Evolutionary conservation across 2,113 vertebrate genomes (phyloP), one percentile per base, ranked within the genome.

Genomic region (Heterochromis multidens): DNA sequence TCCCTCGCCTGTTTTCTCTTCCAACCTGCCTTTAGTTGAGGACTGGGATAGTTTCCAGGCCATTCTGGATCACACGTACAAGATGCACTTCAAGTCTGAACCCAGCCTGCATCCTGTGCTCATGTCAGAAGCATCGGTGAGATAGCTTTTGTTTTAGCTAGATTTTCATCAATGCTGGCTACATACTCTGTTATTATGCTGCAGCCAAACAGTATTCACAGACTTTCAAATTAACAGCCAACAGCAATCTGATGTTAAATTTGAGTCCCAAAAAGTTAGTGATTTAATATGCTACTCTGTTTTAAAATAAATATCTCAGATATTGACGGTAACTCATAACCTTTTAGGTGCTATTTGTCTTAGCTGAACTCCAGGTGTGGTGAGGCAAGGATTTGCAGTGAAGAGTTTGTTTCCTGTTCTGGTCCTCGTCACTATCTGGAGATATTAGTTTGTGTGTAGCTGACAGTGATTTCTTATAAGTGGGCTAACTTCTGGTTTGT

Each of bases 21-120:
- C 87, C 87, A 13, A 17, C 40, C 27, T 13, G 89, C 95, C 14
- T 96, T 7, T 87, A 99, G 98, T 99, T 96, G 98, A 99, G 95
- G 98, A 99, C 88, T 99, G 98, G 99, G 98, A 99, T 94, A 99
- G 99, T 93, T 99, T 99, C 94, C 98, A 99, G 92, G 98, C 97
- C 79, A 99, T 99, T 94, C 89, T 99, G 95, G 98, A 99, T 94
- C 98, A 99, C 91, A 99, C 98, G 67, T 99, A 99, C 88, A 99
- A 98, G 95, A 99, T 98, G 97, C 98, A 99, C 80, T 97, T 99
- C 95, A 99, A 99, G 93, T 99, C 98, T 54, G 98, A 99, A 95
- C 97, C 98, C 78, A 97, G 97, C 90, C 94, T 99, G 87, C 98
- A 99, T 93, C 99, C 99, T 63, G 99, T 99, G 77, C 97, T 99